phyloP scores from a whole-genome alignment of 1,140 invertebrate species.

The Physella acuta region DNA sequence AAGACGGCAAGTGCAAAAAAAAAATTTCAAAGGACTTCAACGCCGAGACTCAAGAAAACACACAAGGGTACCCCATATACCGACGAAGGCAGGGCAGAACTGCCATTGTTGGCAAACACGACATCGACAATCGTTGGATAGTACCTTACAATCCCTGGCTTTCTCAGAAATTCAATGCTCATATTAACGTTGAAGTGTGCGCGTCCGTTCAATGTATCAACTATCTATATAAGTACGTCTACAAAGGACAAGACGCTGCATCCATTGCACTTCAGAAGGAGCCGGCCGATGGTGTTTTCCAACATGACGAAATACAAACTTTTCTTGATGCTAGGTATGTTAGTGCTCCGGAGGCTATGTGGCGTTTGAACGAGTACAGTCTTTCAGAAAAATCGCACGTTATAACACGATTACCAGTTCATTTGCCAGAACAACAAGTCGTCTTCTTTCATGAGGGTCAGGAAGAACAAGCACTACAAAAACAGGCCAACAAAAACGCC shows the following conservation, averaged over 20 bases:
- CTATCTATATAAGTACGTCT: not conserved
- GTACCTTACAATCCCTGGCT: not conserved
- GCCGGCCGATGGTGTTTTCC: not conserved
- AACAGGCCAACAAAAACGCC: not conserved
- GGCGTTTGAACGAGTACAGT: not conserved
- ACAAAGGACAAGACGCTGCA: not conserved
- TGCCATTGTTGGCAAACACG: not conserved
- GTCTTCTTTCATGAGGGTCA: conserved; percentile 1
- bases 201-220: not conserved
- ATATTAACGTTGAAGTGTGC: not conserved
- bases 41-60: not conserved
- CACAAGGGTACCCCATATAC: not conserved
- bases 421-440: not conserved
- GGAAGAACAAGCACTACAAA: not conserved
- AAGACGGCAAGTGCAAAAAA: too few relatives aligned
- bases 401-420: not conserved
- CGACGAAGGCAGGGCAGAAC: not conserved
- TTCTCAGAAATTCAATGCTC: conserved; percentile 1
- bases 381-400: not conserved
- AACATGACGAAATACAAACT: conserved; percentile 1
- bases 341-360: not conserved
- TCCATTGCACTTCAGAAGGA: not conserved
- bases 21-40: not conserved
- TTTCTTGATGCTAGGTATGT: not conserved
- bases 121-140: not conserved